Evolutionary conservation across 1,140 invertebrate genomes (phyloP).

Genomic region (Brachionus asplanchnoidis): DNA sequence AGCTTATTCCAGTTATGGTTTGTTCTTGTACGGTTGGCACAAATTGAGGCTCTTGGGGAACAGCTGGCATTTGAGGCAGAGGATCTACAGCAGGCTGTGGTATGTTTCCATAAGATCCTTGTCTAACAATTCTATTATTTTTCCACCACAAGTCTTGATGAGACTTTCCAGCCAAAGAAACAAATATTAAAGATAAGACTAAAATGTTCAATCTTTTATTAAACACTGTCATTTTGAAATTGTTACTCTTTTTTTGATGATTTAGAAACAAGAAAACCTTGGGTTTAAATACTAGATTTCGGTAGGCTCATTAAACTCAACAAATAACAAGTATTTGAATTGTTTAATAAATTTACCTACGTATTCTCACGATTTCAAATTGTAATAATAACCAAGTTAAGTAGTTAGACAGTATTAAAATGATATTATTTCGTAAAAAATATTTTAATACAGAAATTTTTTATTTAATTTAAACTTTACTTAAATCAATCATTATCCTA

Average conservation of each 20-base stretch:
- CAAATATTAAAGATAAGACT: background rate
- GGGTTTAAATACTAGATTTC: slow-evolving; percentile 3
- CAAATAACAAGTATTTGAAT: slow-evolving; percentile 20
- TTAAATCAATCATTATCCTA: background rate
- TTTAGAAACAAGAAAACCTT: background rate
- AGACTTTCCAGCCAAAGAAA: background rate
- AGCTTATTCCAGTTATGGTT: slow-evolving; percentile 13
- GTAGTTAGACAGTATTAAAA: background rate
- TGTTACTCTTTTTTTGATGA: background rate
- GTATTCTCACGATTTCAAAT: background rate
- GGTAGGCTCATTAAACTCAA: background rate
- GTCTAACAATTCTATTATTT: slow-evolving; percentile 6
- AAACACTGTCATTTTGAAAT: slow-evolving; percentile 4
- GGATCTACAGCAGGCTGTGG: background rate
- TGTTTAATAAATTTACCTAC: slow-evolving; percentile 30
- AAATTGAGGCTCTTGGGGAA: background rate
- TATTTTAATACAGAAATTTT: background rate
- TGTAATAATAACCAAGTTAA: background rate
- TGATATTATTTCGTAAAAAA: background rate
- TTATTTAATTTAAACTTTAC: background rate
- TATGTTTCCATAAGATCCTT: slow-evolving; percentile 1
- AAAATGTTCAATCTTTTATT: background rate
- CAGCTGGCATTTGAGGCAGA: background rate
- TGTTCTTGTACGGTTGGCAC: background rate
- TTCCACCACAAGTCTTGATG: slow-evolving; percentile 6